A percentile compares a stretch with the other conserved stretches of the same genome.
These are phyloP conservation scores for Cyanocitta stelleri DNA, from an alignment of 2,113 vertebrate species.

Conservation along the genomic window DNA sequence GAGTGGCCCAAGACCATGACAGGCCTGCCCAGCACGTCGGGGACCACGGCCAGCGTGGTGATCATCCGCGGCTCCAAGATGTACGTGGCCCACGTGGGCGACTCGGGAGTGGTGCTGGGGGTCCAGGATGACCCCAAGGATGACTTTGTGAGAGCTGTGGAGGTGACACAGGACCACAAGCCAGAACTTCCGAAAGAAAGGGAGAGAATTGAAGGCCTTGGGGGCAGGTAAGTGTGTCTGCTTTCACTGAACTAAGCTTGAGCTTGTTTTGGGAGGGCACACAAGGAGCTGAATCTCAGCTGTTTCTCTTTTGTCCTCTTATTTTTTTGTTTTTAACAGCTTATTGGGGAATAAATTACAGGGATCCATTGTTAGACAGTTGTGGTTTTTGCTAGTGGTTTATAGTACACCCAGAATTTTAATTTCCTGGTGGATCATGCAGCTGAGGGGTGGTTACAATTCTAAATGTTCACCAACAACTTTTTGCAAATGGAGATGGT, in stretches of 20 bases:
- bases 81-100: constrained; percentile 95
- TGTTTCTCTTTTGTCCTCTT: not conserved
- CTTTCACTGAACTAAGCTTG: not conserved
- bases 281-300: not conserved
- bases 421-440: not conserved
- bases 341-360: not conserved
- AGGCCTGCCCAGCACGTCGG: constrained; percentile 93
- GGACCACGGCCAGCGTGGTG: constrained; percentile 94
- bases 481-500: not conserved
- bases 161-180: constrained; percentile 97
- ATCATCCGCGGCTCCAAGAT: constrained; percentile 92
- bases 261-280: not conserved
- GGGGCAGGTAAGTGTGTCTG: constrained; percentile 82
- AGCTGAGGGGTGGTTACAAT: not conserved
- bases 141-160: constrained; percentile 85
- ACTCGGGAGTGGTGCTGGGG: constrained; percentile 94
- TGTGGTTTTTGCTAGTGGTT: not conserved
- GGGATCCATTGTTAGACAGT: accelerated
- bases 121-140: constrained; percentile 87
- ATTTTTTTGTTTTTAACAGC: not conserved
- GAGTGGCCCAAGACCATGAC: constrained; percentile 98
- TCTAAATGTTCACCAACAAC: not conserved
- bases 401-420: not conserved
- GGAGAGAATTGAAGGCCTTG: constrained; percentile 93
- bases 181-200: constrained; percentile 95